Evolutionary conservation across 2,888 invertebrate species (phyloP), one percentile per base, ranked within the genome.

Genomic region (Amphiduros pacificus): DNA sequence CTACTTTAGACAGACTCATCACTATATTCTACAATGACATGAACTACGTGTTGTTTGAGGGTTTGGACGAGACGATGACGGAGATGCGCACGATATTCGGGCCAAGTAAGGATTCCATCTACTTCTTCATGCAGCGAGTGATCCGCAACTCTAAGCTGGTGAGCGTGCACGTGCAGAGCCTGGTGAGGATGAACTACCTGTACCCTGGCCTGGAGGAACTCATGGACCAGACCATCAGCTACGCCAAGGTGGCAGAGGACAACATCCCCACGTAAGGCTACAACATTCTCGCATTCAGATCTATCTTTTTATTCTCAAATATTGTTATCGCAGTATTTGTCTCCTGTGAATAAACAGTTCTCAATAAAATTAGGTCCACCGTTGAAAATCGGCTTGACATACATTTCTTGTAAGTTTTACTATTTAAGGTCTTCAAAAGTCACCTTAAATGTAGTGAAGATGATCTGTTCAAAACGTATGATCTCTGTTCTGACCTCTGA

Each of bases 61-160:
- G 55, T n/a, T 41, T 55, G 27, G 26, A 55, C 27, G 41, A 41
- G n/a, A 41, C 55, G 5, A 24, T 55, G 1, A 9, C 27, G 55
- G 41, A 27, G 1, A 36, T 55, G 20, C 4, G 27, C 26, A 24
- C 41, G 1, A 55, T 55, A 40, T 55, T 41, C 41, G 55, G 55
- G 2, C 55, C 55, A 5, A 55, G 55, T 27, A 24, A 41, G 11
- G 55, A 55, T 27, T 41, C 55, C 41, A 40, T 27, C 27, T 55
- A 55, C 55, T 55, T 40, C 41, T 17, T 55, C n/a, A 41, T 55
- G 1, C 40, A 55, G 4, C 24, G 55, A n/a, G 55, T 55, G n/a
- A 55, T 55, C 41, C 40, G 55, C 6, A 55, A 55, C 55, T 55
- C 55, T 2, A 55, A 55, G 27, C 55, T 55, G 24, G 55, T 55